Evolutionary conservation across 2,113 vertebrate genomes (phyloP).

Genomic region (Lagopus leucura): DNA sequence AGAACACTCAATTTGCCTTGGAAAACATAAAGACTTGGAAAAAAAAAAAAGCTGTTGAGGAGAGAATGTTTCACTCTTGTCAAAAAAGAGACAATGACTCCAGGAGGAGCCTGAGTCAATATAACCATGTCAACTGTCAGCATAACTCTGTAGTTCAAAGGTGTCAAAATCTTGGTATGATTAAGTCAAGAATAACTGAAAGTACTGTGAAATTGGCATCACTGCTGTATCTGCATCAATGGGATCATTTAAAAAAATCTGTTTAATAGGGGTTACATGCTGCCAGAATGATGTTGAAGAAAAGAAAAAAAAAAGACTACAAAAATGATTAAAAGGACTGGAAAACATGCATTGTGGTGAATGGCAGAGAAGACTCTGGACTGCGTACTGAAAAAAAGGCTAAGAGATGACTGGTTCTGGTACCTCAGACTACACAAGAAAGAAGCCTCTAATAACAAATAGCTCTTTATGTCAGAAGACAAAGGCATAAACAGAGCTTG

Average conservation of each 20-base stretch:
- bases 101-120: background rate
- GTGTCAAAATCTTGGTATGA: background rate
- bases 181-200: background rate
- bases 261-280: background rate
- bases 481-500: constrained; percentile 39
- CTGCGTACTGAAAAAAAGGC: constrained; percentile 2
- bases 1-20: background rate
- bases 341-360: background rate
- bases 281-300: background rate
- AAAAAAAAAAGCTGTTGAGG: background rate
- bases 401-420: constrained; percentile 17
- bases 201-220: background rate
- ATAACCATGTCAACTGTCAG: background rate
- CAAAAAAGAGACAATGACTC: background rate
- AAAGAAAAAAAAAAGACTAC: background rate
- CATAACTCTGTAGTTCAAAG: background rate
- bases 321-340: constrained; percentile 14
- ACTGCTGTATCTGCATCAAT: background rate
- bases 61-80: background rate
- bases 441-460: constrained; percentile 47
- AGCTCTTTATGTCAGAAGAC: constrained; percentile 26
- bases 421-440: constrained; percentile 5
- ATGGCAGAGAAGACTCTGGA: background rate
- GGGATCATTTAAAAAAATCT: background rate
- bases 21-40: background rate